Evolutionary conservation across 2,797 vertebrate genomes (phyloP), one percentile per base, ranked within the genome.

Genomic region (Sebastes umbrosus): DNA sequence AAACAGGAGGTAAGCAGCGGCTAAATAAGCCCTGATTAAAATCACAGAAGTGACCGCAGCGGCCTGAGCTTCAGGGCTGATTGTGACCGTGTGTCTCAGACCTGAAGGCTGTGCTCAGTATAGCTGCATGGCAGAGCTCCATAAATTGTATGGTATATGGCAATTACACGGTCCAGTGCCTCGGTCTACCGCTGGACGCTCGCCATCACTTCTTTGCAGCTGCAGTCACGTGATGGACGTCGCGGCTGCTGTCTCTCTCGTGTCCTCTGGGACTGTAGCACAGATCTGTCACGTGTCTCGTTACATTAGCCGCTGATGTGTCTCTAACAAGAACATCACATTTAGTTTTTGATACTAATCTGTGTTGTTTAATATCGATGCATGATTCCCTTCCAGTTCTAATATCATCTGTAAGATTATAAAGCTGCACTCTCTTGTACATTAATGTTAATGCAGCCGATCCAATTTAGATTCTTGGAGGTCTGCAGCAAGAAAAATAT

Each of bases 81-180:
- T 16, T n/a, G 16, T 4, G 69, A 73, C 59, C 55, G 32, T 20
- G 43, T 16, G 12, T 76, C 22, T 73, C 58, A 6, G 69, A 73
- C 54, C 66, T 71, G 64, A 69, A 20, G 69, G 27, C 46, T 14
- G 46, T 1, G 46, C 69, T 58, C 29, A 0, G 39, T 60, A 5
- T 12, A 32, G 24, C 74, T 58, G 60, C 67, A 1, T 8, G 54
- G 6, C 77, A 22, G 6, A 31, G 62, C 20, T 64, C 67, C 67
- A 65, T 72, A 12, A 60, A 60, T 31, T 25, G 24, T 24, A 5
- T 0, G 9, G 12, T 70, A 20, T 63, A 14, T 69, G 52, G 55
- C 66, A 52, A 80, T 88, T 65, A 57, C 77, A 73, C 2, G 67
- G 52, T 62, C 63, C 63, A 0, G 22, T 66, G 86, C 74, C 64